Conservation (phyloP, 2,113 vertebrate genomes). For the Microtus ochrogaster region DNA sequence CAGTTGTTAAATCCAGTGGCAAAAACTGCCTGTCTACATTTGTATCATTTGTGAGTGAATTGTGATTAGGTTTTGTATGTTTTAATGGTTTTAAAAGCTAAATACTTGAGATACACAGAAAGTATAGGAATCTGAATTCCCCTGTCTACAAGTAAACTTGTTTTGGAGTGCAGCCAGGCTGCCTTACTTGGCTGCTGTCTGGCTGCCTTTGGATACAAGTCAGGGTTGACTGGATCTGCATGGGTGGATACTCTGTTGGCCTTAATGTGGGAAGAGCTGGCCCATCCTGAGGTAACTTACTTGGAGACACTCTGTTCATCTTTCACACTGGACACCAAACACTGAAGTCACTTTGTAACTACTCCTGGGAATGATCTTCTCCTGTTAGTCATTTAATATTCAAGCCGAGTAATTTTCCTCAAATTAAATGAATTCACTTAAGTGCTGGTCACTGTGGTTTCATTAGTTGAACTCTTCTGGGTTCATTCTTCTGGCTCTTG, state of each 20-base stretch:
- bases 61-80: neutral
- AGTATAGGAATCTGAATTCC: neutral
- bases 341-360: neutral
- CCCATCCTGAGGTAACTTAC: neutral
- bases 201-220: neutral
- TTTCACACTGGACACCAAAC: neutral
- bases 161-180: neutral
- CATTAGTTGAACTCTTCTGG: neutral
- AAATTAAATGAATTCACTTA: slow-evolving; percentile 6
- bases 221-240: neutral
- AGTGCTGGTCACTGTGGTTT: neutral
- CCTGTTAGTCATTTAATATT: neutral
- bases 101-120: neutral
- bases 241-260: neutral
- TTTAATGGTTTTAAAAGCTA: neutral
- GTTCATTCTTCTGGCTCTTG: neutral
- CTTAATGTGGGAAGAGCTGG: neutral
- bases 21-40: neutral
- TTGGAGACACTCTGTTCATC: neutral
- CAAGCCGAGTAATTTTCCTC: neutral
- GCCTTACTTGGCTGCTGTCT: neutral
- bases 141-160: neutral
- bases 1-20: neutral
- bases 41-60: neutral
- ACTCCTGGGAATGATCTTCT: neutral